A percentile compares a stretch with the other conserved stretches of the same genome.
Evolutionary conservation across 2,888 invertebrate species (phyloP).

Genomic region (Agriotes lineatus): DNA sequence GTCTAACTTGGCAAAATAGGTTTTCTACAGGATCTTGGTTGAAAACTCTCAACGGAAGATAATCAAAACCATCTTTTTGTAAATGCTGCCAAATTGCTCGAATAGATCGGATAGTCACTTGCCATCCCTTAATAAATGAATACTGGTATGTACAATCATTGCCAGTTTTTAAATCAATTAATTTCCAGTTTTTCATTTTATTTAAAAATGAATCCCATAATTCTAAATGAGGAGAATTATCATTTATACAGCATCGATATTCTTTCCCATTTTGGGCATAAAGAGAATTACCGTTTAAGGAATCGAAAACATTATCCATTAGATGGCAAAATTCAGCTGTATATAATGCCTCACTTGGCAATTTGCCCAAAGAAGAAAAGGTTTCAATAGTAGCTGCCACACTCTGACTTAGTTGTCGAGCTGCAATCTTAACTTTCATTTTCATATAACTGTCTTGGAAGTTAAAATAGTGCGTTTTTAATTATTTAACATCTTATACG

Average conservation of each 20-base stretch:
- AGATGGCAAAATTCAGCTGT: slow-evolving; percentile 1
- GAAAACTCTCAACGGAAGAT: background rate
- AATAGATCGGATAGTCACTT: background rate
- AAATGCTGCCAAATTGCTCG: background rate
- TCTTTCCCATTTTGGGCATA: slow-evolving; percentile 3
- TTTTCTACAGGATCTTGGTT: slow-evolving; percentile 13
- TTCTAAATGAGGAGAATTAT: slow-evolving; percentile 24
- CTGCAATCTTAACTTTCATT: slow-evolving; percentile 12
- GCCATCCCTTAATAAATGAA: background rate
- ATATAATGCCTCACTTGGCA: background rate
- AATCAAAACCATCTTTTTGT: background rate
- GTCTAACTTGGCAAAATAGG: background rate
- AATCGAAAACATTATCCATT: slow-evolving; percentile 4
- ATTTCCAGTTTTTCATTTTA: slow-evolving; percentile 23
- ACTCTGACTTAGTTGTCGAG: background rate
- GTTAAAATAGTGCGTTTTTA: background rate
- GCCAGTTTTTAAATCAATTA: background rate
- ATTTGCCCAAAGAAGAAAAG: background rate
- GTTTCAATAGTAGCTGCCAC: background rate
- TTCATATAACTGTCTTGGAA: background rate
- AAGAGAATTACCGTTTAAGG: background rate
- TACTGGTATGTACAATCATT: background rate
- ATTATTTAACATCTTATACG: background rate
- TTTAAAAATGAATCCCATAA: slow-evolving; percentile 28
- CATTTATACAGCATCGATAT: slow-evolving; percentile 31